Conservation (phyloP, 2,888 invertebrate species). For the Scaptomyza caliginosa region DNA sequence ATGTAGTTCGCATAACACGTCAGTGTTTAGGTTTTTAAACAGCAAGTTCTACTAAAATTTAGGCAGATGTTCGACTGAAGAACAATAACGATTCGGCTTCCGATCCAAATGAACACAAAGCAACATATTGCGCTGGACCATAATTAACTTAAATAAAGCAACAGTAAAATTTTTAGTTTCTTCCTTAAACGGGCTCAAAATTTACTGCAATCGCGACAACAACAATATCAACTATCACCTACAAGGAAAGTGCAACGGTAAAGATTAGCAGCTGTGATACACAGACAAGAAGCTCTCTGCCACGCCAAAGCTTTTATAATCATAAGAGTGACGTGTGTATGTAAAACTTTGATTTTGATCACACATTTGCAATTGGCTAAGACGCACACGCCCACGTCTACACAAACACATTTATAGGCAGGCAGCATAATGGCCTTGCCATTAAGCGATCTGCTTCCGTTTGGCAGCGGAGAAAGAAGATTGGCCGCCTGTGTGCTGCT, state of each 20-base stretch:
- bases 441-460: constrained; percentile 72
- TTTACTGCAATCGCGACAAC: constrained; percentile 19
- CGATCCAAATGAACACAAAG: constrained; percentile 43
- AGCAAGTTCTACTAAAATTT: constrained; percentile 41
- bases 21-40: constrained; percentile 72
- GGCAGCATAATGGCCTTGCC: constrained; percentile 69
- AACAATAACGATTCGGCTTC: constrained; percentile 42
- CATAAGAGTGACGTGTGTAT: constrained; percentile 55
- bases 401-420: background rate
- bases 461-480: constrained; percentile 85
- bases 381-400: constrained; percentile 5
- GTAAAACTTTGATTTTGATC: constrained; percentile 11
- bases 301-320: constrained; percentile 25
- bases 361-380: constrained; percentile 20
- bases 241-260: constrained; percentile 40
- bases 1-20: constrained; percentile 63
- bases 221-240: constrained; percentile 11
- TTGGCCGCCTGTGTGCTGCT: constrained; percentile 88
- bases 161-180: background rate
- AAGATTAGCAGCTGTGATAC: constrained; percentile 49
- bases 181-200: constrained; percentile 50
- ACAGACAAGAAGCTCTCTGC: constrained; percentile 17
- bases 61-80: constrained; percentile 19
- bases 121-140: constrained; percentile 3
- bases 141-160: background rate